Evolutionary conservation across 2,888 invertebrate genomes (phyloP), one percentile per base, ranked within the genome.

Genomic region (Isoperla grammatica): DNA sequence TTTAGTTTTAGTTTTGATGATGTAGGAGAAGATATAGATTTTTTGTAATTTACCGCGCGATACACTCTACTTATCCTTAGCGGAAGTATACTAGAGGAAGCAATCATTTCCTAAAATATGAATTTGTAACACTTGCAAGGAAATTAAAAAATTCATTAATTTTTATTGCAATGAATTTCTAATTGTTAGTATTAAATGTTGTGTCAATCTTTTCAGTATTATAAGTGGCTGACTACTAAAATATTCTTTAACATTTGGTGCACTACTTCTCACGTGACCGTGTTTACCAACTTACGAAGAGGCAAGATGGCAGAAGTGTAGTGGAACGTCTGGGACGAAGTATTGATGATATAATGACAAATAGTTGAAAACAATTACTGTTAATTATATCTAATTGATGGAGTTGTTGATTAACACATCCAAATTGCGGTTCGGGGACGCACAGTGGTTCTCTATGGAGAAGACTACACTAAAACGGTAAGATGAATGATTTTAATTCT

Each of bases 241-340:
- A 12, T 45, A 45, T 17, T 45, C 19, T 13, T 45, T 45, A 53
- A 1, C 40, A 42, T 43, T 1, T 37, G 5, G 6, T 9, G 62
- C 39, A 53, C 62, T 62, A 58, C 46, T 46, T 56, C 46, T 64
- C 64, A 64, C 62, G 64, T 64, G 64, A 64, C 23, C 20, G 46
- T 60, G 61, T 64, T 62, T 62, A 64, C 62, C 55, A 62, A 29
- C 29, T 29, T 29, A 29, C 29, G 5, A 29, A 29, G 29, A 29
- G 29, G 29, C 29, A 40, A 62, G 53, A 62, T 62, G 62, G 62
- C 62, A 56, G 56, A 43, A 13, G 19, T 13, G n/a, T 13, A 40
- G 13, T 40, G 42, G 8, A 40, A 40, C 42, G n/a, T 40, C 13
- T 40, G 15, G 15, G 6, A 40, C 11, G 29, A 29, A 29, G 29